Evolutionary conservation across 1,140 invertebrate species (phyloP).

Genomic region (Platorchestia sp.): DNA sequence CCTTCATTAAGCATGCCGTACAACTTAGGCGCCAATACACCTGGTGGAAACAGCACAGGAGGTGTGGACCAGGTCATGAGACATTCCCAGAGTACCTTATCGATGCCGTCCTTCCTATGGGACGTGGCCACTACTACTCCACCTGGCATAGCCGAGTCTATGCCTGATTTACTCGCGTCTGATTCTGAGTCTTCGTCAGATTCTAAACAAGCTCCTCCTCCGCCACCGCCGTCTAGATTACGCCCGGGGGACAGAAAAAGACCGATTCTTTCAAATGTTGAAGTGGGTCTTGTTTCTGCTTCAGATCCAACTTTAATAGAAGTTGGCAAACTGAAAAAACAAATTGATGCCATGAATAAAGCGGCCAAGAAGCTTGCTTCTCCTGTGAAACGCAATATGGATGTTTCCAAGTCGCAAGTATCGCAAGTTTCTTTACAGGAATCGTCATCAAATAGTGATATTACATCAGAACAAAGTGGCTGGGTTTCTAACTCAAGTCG

Average conservation of each 20-base stretch:
- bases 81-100: constrained; percentile 77
- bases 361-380: constrained; percentile 60
- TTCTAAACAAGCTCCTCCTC: constrained; percentile 66
- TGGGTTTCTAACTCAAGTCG: constrained; percentile 72
- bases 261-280: constrained; percentile 70
- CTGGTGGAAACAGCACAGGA: constrained; percentile 68
- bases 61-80: constrained; percentile 70
- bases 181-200: constrained; percentile 67
- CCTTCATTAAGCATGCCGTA: constrained; percentile 76
- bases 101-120: constrained; percentile 70
- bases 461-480: constrained; percentile 72
- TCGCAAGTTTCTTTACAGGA: constrained; percentile 59
- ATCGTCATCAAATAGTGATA: constrained; percentile 70
- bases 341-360: constrained; percentile 56
- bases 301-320: constrained; percentile 70
- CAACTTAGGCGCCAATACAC: constrained; percentile 71
- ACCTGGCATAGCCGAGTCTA: constrained; percentile 65
- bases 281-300: constrained; percentile 70
- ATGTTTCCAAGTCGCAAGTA: constrained; percentile 61
- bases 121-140: constrained; percentile 64
- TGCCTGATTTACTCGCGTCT: constrained; percentile 65
- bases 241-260: constrained; percentile 68
- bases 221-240: constrained; percentile 63
- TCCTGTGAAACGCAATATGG: constrained; percentile 63
- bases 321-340: constrained; percentile 65